Evolutionary conservation across 2,888 invertebrate genomes (phyloP).

Genomic region (Pegoplata infirma): DNA sequence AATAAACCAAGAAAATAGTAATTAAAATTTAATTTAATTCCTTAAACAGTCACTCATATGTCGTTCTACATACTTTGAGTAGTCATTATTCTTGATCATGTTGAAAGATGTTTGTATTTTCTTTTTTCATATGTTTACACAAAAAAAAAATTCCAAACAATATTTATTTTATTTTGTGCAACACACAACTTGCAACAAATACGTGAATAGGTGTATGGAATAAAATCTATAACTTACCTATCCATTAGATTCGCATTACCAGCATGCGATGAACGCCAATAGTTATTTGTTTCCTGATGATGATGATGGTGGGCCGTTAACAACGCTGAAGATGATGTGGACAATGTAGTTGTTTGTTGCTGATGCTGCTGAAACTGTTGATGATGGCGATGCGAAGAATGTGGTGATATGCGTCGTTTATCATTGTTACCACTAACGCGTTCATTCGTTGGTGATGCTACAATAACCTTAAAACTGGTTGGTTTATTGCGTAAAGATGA

Average conservation of each 20-base stretch:
- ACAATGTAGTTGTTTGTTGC: slow-evolving; percentile 13
- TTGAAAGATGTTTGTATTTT: slow-evolving; percentile 15
- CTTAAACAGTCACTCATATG: slow-evolving; percentile 1
- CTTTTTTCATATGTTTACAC: not conserved
- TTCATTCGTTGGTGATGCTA: slow-evolving; percentile 61
- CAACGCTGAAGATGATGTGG: slow-evolving; percentile 40
- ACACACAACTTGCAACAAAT: too few species aligned
- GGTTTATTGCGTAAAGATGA: slow-evolving; percentile 67
- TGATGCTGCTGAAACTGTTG: slow-evolving; percentile 52
- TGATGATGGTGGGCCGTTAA: slow-evolving; percentile 37
- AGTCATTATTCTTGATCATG: slow-evolving; percentile 55
- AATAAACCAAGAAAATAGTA: slow-evolving; percentile 5
- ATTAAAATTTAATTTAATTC: slow-evolving; percentile 24
- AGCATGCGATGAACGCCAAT: slow-evolving; percentile 69
- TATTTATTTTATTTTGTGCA: too few species aligned
- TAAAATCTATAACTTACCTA: slow-evolving; percentile 68
- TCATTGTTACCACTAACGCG: slow-evolving; percentile 58
- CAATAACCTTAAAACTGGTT: slow-evolving; percentile 67
- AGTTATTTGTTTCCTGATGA: slow-evolving; percentile 63
- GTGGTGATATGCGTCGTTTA: slow-evolving; percentile 53
- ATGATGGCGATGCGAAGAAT: too few species aligned
- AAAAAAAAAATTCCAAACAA: too few species aligned
- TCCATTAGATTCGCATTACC: slow-evolving; percentile 73
- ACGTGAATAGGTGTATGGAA: too few species aligned
- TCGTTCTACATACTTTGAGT: slow-evolving; percentile 11